These are phyloP conservation scores for Machaerirhynchus nigripectus DNA, from an alignment of 2,113 vertebrate species.

Conservation along the genomic window DNA sequence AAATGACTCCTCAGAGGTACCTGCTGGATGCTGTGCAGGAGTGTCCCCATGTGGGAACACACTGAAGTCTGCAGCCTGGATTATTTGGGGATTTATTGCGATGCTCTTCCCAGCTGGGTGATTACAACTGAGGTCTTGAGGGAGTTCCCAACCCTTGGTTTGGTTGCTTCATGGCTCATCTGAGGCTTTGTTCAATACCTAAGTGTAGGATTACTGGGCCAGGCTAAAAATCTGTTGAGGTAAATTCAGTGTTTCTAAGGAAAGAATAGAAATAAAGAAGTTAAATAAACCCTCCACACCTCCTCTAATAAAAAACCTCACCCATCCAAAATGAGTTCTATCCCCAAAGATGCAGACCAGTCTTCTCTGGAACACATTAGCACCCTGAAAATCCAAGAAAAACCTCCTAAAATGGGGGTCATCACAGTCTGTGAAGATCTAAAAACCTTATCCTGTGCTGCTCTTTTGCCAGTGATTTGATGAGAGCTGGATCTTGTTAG, in stretches of 20 bases:
- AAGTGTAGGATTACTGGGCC: neutral
- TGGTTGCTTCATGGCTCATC: neutral
- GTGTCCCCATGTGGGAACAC: neutral
- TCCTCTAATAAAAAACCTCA: accelerated
- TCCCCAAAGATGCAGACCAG: neutral
- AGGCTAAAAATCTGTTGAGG: neutral
- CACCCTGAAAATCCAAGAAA: neutral
- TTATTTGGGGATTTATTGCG: neutral
- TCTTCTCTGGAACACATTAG: accelerated
- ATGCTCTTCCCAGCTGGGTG: neutral
- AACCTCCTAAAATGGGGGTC: neutral
- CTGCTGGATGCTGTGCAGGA: neutral
- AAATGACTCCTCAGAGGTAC: neutral
- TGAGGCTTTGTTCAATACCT: neutral
- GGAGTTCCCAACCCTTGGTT: neutral
- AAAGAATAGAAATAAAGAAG: neutral
- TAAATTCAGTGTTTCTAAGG: neutral
- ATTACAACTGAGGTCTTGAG: neutral
- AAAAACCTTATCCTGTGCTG: neutral
- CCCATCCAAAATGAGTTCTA: neutral
- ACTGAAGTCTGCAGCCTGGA: neutral
- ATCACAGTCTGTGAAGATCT: neutral
- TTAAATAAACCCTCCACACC: neutral
- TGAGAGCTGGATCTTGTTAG: neutral
- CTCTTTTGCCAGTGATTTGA: neutral